Evolutionary conservation across 1,140 invertebrate species (phyloP), one percentile per base, ranked within the genome.

Genomic region (Drosophila ohnishii): DNA sequence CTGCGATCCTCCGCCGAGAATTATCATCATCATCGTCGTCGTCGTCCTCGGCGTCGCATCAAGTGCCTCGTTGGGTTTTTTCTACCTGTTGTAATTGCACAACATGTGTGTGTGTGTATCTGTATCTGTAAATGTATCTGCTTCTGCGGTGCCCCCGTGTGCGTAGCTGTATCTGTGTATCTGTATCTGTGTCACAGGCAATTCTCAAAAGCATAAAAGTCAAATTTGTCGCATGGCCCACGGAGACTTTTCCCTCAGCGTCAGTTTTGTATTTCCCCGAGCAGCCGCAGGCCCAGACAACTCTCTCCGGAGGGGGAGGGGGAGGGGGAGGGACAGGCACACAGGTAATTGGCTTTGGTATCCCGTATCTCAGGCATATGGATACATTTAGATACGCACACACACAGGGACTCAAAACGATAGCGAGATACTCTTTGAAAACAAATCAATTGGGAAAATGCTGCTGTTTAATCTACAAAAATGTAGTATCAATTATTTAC

Each of bases 131-230:
- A 39, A 28, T 57, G 55, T 65, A 39, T 16, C 16, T 37, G 59
- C 47, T 10, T 28, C 25, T 28, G 25, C 25, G 5, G 25, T 28
- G 25, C 5, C 25, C 25, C 5, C 25, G 25, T 28, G 25, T 28
- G 25, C 25, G 39, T 39, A 39, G 6, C 37, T 16, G n/a, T n/a
- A 40, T 2, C n/a, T 16, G n/a, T 40, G 60, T 61, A 53, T 60
- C 63, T 62, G 72, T 86, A 82, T 81, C 78, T 87, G 83, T 87
- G 83, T 83, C 82, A 79, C 75, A 50, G 83, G 80, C 84, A 88
- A 87, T 87, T 87, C 84, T 83, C 84, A 78, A 84, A 88, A 88
- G 84, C 80, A 87, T 88, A 88, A 88, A 88, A 88, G 80, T 87
- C 80, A 87, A 83, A 88, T 87, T 87, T 83, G 80, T 88, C 80